Evolutionary conservation across 2,888 invertebrate species (phyloP).

Genomic region (Ectemnius continuus): DNA sequence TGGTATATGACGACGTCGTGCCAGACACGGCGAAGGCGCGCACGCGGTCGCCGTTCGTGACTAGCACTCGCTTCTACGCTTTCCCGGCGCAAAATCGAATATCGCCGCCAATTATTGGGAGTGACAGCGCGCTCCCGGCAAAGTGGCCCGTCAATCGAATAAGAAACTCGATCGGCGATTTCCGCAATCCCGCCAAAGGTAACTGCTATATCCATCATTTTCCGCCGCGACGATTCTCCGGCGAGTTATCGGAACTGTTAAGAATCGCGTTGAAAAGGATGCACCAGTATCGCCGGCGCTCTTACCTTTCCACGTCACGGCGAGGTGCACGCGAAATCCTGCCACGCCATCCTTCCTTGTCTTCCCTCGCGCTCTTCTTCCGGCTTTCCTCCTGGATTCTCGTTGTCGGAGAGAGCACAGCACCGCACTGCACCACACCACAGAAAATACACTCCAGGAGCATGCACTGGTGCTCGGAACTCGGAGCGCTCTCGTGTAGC

Average conservation of each 20-base stretch:
- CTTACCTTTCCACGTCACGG: slow-evolving; percentile 69
- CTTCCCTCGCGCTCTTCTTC: slow-evolving; percentile 27
- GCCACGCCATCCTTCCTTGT: slow-evolving; percentile 66
- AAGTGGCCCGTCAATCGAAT: slow-evolving; percentile 35
- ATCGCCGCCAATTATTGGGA: slow-evolving; percentile 46
- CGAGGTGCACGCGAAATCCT: slow-evolving; percentile 66
- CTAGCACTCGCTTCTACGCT: slow-evolving; percentile 43
- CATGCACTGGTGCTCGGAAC: slow-evolving; percentile 8
- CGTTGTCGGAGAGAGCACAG: slow-evolving; percentile 50
- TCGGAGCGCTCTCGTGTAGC: no score
- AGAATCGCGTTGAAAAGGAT: not conserved
- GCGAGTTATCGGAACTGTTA: not conserved
- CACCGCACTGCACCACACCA: slow-evolving; percentile 70
- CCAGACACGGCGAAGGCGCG: not conserved
- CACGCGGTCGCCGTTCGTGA: not conserved
- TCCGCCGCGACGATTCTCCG: not conserved
- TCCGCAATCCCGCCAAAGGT: slow-evolving; percentile 1
- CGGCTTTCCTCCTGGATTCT: no score
- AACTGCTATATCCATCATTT: slow-evolving; percentile 2
- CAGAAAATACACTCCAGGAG: slow-evolving; percentile 59
- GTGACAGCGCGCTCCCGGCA: not conserved
- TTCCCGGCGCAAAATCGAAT: slow-evolving; percentile 43
- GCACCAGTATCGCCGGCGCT: not conserved
- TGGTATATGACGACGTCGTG: not conserved
- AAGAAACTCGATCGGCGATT: slow-evolving; percentile 34